Conservation (phyloP, 2,797 vertebrate species). For the Acipenser transmontanus region DNA sequence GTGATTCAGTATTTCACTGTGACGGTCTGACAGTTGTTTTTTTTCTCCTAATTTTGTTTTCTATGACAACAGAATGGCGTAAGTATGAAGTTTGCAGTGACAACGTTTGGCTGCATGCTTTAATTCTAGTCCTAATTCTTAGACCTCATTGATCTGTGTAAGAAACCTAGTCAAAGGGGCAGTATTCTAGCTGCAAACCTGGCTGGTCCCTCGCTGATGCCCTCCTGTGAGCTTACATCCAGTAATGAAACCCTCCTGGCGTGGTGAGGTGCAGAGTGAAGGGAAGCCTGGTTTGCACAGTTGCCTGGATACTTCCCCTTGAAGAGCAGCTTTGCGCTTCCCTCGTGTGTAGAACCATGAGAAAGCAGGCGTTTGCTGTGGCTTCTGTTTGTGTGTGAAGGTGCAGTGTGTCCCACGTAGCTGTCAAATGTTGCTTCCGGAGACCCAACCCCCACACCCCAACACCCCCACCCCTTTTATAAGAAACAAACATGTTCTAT, state of each 20-base stretch:
- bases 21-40: conserved; percentile 46
- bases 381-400: conserved; percentile 24
- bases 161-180: conserved; percentile 29
- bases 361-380: conserved; percentile 20
- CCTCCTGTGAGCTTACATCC: neutral
- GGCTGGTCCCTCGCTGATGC: conserved; percentile 5
- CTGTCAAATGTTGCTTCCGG: no score
- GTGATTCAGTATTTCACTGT: conserved; percentile 30
- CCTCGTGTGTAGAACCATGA: conserved; percentile 15
- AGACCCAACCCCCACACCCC: no score
- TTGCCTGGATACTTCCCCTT: conserved; percentile 32
- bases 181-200: conserved; percentile 25
- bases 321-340: conserved; percentile 18
- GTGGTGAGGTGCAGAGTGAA: no score
- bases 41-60: conserved; percentile 37
- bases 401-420: conserved; percentile 11
- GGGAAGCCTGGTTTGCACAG: no score
- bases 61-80: conserved; percentile 78
- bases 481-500: no score
- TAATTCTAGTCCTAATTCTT: conserved; percentile 43
- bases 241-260: neutral
- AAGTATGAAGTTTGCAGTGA: conserved; percentile 82
- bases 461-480: no score
- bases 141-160: conserved; percentile 42
- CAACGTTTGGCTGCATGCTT: conserved; percentile 63